phyloP scores from a whole-genome alignment of 2,888 invertebrate genomes.

The Caenorhabditis sp. region DNA sequence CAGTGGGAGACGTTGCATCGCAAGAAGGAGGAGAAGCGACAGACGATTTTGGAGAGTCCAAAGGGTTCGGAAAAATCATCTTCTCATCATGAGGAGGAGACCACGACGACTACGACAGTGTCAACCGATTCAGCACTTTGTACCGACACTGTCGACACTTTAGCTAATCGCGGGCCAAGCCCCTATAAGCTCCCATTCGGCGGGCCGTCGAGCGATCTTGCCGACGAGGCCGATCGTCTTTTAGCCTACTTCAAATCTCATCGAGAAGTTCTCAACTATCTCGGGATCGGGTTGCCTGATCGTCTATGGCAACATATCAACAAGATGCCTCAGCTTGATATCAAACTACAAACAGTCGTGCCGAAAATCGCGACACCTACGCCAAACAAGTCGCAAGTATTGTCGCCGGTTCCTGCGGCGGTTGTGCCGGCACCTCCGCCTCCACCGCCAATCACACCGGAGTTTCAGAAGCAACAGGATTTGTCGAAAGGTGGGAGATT shows the following conservation, averaged over 20 bases:
- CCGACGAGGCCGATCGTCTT: constrained; percentile 52
- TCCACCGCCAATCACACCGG: constrained; percentile 12
- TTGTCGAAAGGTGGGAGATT: constrained; percentile 39
- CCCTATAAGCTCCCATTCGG: constrained; percentile 34
- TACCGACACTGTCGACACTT: constrained; percentile 17
- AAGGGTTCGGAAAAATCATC: neutral
- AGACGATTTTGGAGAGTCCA: constrained; percentile 15
- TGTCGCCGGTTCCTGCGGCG: neutral
- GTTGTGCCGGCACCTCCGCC: constrained; percentile 8
- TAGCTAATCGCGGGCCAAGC: neutral
- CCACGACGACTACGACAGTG: constrained; percentile 45
- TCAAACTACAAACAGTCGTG: constrained; percentile 6
- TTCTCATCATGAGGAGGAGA: constrained; percentile 29
- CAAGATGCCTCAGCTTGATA: constrained; percentile 40
- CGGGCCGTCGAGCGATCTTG: constrained; percentile 4
- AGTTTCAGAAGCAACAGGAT: constrained; percentile 15
- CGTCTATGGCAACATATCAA: constrained; percentile 51
- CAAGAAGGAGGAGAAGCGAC: constrained; percentile 30
- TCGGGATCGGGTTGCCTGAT: constrained; percentile 52
- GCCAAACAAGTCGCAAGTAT: constrained; percentile 8
- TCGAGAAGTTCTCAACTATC: constrained; percentile 50
- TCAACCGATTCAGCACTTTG: constrained; percentile 50
- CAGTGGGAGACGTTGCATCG: constrained; percentile 53
- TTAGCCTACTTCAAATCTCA: constrained; percentile 52
- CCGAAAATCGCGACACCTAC: neutral